Evolutionary conservation across 1,140 invertebrate species (phyloP), one percentile per base, ranked within the genome.

Genomic region (Tetraneura akinire): DNA sequence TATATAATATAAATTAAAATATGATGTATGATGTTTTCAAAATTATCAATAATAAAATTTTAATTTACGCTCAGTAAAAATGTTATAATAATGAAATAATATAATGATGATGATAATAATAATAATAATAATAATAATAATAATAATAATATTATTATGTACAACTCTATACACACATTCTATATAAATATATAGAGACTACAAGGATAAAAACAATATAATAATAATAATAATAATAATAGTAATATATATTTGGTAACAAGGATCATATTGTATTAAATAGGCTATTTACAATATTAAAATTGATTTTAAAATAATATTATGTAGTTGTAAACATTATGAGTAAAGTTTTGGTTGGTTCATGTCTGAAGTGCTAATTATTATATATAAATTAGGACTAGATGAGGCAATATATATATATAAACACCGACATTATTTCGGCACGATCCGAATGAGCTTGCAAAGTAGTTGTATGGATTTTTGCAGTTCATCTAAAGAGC

Each of bases 171-270:
- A n/a, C 10, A 51, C 2, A 14, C 26, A 42, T 49, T 49, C 68
- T 71, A 71, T 37, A 37, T 37, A 4, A 37, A 4, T 4, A 37
- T 37, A 37, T 37, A 37, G 26, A 71, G 8, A 71, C 68, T 71
- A 71, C 68, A 14, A 29, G 23, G 47, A 32, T 51, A 51, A 51
- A 70, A 47, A 70, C 57, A 62, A 62, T 57, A 57, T 32, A 32
- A 62, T 2, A 14, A 18, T 68, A 45, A 42, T 66, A 66, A 66
- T 66, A 66, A 64, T 42, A 37, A 66, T 60, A 60, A 60, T 60
- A 60, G 26, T 60, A 60, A 60, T 60, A 60, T 26, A 49, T 71
- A 49, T 29, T 71, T 71, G 68, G 68, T 71, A 71, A 71, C 68
- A 23, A 71, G 26, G 16, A 71, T 71, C 66, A 21, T 70, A 49